Percentiles rank a stretch among this genome's conserved stretches.
Conservation (phyloP, 2,888 invertebrate species). For the Allolobophora icterica region DNA sequence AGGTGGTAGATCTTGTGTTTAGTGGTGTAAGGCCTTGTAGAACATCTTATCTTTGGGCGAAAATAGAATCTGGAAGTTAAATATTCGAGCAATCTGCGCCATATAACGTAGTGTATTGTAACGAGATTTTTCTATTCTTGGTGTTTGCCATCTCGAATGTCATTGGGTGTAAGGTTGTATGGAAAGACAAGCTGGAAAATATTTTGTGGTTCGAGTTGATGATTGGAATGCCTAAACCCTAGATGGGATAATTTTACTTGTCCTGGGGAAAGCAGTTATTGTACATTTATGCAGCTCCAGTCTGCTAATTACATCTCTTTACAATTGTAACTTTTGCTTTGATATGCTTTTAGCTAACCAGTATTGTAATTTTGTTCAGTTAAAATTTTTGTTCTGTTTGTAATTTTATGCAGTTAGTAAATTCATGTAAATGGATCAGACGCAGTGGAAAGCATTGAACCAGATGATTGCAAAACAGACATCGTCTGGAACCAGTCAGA, state of each 20-base stretch:
- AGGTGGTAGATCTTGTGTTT: background rate
- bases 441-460: constrained; percentile 23
- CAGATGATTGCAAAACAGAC: constrained; percentile 10
- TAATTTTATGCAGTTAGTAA: background rate
- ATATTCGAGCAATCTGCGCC: background rate
- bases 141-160: background rate
- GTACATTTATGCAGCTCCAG: background rate
- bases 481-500: background rate
- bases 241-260: background rate
- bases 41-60: background rate
- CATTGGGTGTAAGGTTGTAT: background rate
- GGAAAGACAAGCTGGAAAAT: background rate
- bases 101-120: background rate
- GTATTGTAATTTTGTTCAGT: no score
- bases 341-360: background rate
- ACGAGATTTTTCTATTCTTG: background rate
- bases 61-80: background rate
- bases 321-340: background rate
- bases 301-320: background rate
- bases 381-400: background rate
- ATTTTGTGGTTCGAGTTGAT: background rate
- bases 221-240: background rate
- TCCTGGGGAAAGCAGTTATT: background rate
- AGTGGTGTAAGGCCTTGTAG: background rate
- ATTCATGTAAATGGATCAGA: constrained; percentile 23